phyloP scores from a whole-genome alignment of 2,113 vertebrate genomes.

The Aptenodytes forsteri region DNA sequence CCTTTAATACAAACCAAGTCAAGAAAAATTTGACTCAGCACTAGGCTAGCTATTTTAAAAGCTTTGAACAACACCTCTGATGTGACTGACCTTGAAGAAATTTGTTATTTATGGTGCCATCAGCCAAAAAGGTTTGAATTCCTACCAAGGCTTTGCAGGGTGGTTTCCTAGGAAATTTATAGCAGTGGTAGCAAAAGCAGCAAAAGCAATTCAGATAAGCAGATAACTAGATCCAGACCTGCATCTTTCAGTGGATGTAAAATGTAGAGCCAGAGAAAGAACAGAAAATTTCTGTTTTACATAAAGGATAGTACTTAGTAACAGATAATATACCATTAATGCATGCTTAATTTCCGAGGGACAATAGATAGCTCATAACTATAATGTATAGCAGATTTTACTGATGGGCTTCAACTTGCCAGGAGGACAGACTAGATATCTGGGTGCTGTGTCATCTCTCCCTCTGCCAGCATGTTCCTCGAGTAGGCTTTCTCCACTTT shows the following conservation, averaged over 20 bases:
- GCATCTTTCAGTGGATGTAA: background rate
- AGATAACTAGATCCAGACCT: background rate
- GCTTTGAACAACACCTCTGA: conserved; percentile 40
- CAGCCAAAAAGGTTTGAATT: background rate
- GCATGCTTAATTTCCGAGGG: background rate
- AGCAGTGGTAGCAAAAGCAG: conserved; percentile 8
- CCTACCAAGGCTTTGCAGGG: background rate
- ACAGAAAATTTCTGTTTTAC: background rate
- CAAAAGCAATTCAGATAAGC: conserved; percentile 24
- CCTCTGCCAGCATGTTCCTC: background rate
- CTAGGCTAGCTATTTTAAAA: conserved; percentile 20
- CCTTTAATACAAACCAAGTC: background rate
- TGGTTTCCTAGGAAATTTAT: conserved; percentile 36
- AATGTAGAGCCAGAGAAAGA: background rate
- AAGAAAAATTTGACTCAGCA: conserved; percentile 47
- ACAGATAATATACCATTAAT: background rate
- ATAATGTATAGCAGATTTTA: background rate
- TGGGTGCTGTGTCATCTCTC: background rate
- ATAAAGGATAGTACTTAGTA: background rate
- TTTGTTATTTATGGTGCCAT: background rate
- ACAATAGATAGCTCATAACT: background rate
- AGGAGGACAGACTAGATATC: background rate
- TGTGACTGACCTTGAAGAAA: conserved; percentile 33
- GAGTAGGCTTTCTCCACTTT: background rate
- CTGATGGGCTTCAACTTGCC: background rate